Evolutionary conservation across 2,888 invertebrate genomes (phyloP).

Genomic region (Drosophila robusta): DNA sequence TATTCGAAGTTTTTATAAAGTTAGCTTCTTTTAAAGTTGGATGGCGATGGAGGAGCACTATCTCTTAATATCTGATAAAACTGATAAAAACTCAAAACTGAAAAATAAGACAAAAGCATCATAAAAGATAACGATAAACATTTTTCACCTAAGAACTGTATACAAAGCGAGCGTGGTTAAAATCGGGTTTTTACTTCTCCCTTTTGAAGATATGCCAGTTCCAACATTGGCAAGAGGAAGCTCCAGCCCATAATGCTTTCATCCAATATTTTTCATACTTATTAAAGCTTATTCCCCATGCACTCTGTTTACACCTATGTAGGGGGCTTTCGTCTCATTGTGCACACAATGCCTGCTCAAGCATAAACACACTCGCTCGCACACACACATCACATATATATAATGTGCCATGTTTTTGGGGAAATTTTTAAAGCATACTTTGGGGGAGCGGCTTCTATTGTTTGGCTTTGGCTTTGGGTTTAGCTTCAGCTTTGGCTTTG

Average conservation of each 20-base stretch:
- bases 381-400: slow-evolving; percentile 4
- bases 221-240: background rate
- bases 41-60: too few relatives aligned
- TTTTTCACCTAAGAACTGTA: background rate
- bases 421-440: slow-evolving; percentile 72
- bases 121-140: background rate
- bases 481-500: slow-evolving; percentile 39
- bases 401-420: slow-evolving; percentile 23
- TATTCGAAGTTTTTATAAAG: too few relatives aligned
- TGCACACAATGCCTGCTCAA: slow-evolving; percentile 49
- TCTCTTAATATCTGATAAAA: too few relatives aligned
- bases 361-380: slow-evolving; percentile 22
- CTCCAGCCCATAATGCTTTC: slow-evolving; percentile 25
- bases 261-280: slow-evolving; percentile 31
- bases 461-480: slow-evolving; percentile 43
- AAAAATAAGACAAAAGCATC: too few relatives aligned
- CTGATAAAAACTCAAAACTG: too few relatives aligned
- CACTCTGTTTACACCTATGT: slow-evolving; percentile 11
- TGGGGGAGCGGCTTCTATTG: slow-evolving; percentile 58
- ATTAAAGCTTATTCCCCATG: slow-evolving; percentile 22
- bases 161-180: background rate
- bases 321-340: slow-evolving; percentile 37
- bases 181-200: background rate
- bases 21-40: too few relatives aligned
- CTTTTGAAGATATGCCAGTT: background rate